Conservation (phyloP, 2,888 invertebrate species). For the Stramonita haemastoma region DNA sequence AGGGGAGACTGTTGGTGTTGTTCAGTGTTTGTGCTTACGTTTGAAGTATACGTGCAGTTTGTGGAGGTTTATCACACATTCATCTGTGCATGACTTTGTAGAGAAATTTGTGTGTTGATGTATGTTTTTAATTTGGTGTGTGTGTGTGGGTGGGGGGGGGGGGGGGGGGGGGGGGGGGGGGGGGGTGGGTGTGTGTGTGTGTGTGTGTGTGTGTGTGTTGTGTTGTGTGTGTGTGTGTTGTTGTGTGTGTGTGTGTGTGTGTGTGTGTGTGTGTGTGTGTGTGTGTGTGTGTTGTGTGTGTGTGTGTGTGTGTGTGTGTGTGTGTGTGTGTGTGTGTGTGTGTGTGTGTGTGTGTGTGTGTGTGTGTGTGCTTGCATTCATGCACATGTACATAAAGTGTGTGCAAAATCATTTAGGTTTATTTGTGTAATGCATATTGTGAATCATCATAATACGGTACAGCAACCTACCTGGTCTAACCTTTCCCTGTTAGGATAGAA, state of each 20-base stretch:
- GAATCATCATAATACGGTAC: neutral
- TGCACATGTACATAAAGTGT: neutral
- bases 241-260: slow-evolving; percentile 17
- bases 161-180: too few relatives aligned
- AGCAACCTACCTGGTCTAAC: too few relatives aligned
- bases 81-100: too few relatives aligned
- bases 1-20: neutral
- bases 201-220: too few relatives aligned
- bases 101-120: too few relatives aligned
- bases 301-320: too few relatives aligned
- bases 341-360: neutral
- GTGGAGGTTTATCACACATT: too few relatives aligned
- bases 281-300: neutral
- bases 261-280: neutral
- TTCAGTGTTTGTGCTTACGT: neutral
- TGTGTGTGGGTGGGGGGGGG: too few relatives aligned
- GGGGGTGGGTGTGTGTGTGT: too few relatives aligned
- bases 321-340: slow-evolving; percentile 12
- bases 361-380: neutral
- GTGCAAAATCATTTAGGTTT: neutral
- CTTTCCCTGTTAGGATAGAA: too few relatives aligned
- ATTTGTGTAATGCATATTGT: neutral
- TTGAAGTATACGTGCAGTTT: neutral
- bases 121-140: too few relatives aligned
- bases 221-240: too few relatives aligned